Base-by-base conservation (phyloP, 2,797 vertebrate genomes). In the Muraenolepis orangiensis region DNA sequence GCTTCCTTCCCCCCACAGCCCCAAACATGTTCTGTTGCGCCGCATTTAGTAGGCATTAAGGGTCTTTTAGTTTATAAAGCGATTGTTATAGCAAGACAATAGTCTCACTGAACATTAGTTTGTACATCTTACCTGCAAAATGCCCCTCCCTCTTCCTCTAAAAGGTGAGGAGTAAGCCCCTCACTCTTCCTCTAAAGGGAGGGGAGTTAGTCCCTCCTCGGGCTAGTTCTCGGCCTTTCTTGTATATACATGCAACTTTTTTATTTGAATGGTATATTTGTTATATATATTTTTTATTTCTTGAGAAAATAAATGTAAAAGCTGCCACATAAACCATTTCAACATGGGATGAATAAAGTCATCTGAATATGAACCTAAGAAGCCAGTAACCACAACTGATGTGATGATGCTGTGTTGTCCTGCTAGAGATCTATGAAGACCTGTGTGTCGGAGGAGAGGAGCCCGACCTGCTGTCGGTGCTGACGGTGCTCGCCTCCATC, bases 401-500 rank as follows among this genome's bases (percentile, higher is more conserved):
- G 46, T n/a, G 46, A 4, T 51, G 51, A 23, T n/a, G n/a, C 51
- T 57, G 46, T 57, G 20, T 23, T 42, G 40, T 2, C 23, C 51
- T 34, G 7, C 75, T 87, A 93, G 94, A 95, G 80, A 92, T 93
- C 76, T 94, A 92, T 77, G 84, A 93, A 10, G 92, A 94, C 76
- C 81, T 94, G 72, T 91, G 88, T 72, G 85, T 42, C 73, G 87
- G 88, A 74, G 93, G 86, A 66, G 92, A 94, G 61, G 91, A 93
- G 12, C 93, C 94, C 51, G 93, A 93, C 82, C 90, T 95, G 69
- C 86, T 94, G 61, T 86, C 90, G 0, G 89, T 95, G 77, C 94
- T 96, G 82, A 94, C 91, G 3, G 85, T 92, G 69, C 87, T 96
- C 66, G 93, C 92, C 2, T 92, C 93, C 7, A 90, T 90, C 20